These are phyloP conservation scores for Nibea coibor DNA, from an alignment of 2,113 vertebrate genomes.

Conservation along the genomic window DNA sequence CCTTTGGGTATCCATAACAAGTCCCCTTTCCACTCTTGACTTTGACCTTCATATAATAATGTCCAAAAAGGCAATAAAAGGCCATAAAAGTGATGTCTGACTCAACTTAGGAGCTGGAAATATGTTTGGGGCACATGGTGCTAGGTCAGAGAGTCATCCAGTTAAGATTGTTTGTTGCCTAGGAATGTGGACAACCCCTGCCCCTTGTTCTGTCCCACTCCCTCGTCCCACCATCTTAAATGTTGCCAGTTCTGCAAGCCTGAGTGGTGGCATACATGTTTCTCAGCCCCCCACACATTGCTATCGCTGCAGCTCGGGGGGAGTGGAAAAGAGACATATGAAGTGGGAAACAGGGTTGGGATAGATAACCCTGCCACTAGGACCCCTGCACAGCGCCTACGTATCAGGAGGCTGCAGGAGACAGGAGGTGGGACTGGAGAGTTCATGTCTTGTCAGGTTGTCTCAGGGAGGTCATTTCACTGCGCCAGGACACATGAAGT, in stretches of 20 bases:
- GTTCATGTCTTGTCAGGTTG: conserved; percentile 77
- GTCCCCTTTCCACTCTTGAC: conserved; percentile 28
- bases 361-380: conserved; percentile 69
- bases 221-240: conserved; percentile 62
- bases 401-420: conserved; percentile 66
- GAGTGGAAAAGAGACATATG: conserved; percentile 83
- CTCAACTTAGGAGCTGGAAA: conserved; percentile 40
- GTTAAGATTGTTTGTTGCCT: conserved; percentile 54
- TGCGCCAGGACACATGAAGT: conserved; percentile 69
- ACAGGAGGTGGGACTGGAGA: conserved; percentile 64
- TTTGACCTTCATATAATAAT: conserved; percentile 30
- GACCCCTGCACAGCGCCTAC: conserved; percentile 57
- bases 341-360: conserved; percentile 72
- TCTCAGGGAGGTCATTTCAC: conserved; percentile 71
- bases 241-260: conserved; percentile 47
- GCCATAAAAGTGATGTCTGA: conserved; percentile 51
- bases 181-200: conserved; percentile 71
- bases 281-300: conserved; percentile 88
- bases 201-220: conserved; percentile 33
- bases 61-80: conserved; percentile 36
- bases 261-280: conserved; percentile 84
- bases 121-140: conserved; percentile 26
- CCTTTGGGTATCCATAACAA: conserved; percentile 21
- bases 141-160: conserved; percentile 58
- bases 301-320: conserved; percentile 83